These are phyloP conservation scores for Trinectes maculatus DNA, from an alignment of 2,113 vertebrate genomes.

Conservation along the genomic window DNA sequence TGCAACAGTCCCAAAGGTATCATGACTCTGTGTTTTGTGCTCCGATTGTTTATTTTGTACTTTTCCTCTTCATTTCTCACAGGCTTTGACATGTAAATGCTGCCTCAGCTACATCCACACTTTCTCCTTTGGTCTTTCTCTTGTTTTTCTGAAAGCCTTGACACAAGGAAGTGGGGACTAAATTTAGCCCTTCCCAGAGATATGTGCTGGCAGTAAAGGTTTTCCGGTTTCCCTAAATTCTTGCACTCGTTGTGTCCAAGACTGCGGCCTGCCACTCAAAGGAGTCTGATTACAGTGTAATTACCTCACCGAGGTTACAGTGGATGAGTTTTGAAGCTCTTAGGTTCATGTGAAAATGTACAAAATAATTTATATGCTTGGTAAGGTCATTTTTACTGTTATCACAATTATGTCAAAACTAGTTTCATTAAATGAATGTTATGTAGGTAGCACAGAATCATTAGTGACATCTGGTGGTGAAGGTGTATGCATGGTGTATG, in stretches of 20 bases:
- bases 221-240: slow-evolving; percentile 77
- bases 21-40: not conserved
- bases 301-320: slow-evolving; percentile 45
- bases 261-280: slow-evolving; percentile 46
- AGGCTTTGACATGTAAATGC: slow-evolving; percentile 37
- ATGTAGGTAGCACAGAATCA: not conserved
- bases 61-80: slow-evolving; percentile 2
- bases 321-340: slow-evolving; percentile 4
- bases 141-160: slow-evolving; percentile 67
- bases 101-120: slow-evolving; percentile 15
- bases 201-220: slow-evolving; percentile 62
- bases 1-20: not conserved
- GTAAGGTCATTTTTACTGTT: not conserved
- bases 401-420: too few species aligned
- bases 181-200: slow-evolving; percentile 72
- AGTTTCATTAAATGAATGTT: too few species aligned
- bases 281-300: slow-evolving; percentile 57
- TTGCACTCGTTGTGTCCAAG: slow-evolving; percentile 34
- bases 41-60: not conserved
- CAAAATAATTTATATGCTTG: not conserved
- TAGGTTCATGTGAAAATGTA: not conserved
- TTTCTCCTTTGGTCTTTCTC: slow-evolving; percentile 34
- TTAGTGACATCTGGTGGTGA: slow-evolving; percentile 74
- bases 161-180: slow-evolving; percentile 73
- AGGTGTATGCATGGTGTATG: too few species aligned